These are phyloP conservation scores for Drosophila arawakana DNA, from an alignment of 1,140 invertebrate genomes.

Conservation along the genomic window DNA sequence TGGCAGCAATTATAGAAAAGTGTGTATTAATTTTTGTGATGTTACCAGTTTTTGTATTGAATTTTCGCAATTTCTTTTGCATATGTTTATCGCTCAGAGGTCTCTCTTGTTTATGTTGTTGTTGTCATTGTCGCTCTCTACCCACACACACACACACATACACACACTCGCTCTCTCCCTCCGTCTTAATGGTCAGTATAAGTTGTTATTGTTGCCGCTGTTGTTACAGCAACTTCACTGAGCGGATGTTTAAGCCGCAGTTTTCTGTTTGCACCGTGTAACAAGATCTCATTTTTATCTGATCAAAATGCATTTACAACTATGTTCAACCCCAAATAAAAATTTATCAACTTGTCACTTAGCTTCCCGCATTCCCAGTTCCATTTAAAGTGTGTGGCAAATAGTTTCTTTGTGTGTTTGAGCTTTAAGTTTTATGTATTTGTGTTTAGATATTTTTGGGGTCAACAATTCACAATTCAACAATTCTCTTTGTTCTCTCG, in stretches of 20 bases:
- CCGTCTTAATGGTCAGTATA: neutral
- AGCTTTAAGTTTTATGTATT: constrained; percentile 23
- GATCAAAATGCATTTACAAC: neutral
- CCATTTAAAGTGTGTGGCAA: constrained; percentile 3
- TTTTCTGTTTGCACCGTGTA: constrained; percentile 54
- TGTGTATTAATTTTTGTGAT: constrained; percentile 34
- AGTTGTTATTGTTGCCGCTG: constrained; percentile 17
- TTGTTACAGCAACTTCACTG: constrained; percentile 22
- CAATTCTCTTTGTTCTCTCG: constrained; percentile 55
- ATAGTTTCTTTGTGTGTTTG: constrained; percentile 34
- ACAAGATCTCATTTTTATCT: constrained; percentile 1
- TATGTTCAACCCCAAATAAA: constrained; percentile 8
- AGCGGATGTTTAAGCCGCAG: constrained; percentile 36
- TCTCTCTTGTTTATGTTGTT: neutral
- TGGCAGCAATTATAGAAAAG: constrained; percentile 9
- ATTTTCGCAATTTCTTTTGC: constrained; percentile 64
- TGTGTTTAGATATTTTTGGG: constrained; percentile 49
- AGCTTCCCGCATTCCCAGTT: constrained; percentile 36
- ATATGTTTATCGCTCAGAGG: constrained; percentile 50
- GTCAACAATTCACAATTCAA: constrained; percentile 52
- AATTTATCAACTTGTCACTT: constrained; percentile 2
- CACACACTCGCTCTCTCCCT: neutral
- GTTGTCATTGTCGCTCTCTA: constrained; percentile 23
- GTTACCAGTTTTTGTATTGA: constrained; percentile 47
- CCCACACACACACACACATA: neutral